phyloP scores from a whole-genome alignment of 2,888 invertebrate species.

The Spodoptera picta region DNA sequence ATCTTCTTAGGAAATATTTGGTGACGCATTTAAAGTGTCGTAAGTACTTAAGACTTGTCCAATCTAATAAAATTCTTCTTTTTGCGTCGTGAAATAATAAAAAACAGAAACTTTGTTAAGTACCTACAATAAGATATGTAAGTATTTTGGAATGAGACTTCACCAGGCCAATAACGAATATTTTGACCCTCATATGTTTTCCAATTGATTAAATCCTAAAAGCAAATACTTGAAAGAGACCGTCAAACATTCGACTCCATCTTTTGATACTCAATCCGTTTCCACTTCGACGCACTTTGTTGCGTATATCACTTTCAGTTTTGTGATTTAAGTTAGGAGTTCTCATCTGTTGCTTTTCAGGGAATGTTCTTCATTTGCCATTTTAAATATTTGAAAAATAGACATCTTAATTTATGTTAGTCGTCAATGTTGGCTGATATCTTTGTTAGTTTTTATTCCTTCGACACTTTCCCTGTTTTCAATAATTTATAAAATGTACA shows the following conservation, averaged over 20 bases:
- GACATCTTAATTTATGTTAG: too few relatives aligned
- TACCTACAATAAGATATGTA: not conserved
- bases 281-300: slow-evolving; percentile 55
- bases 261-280: slow-evolving; percentile 58
- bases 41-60: too few relatives aligned
- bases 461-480: too few relatives aligned
- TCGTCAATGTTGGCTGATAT: too few relatives aligned
- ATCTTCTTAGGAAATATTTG: too few relatives aligned
- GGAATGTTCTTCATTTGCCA: not conserved
- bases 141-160: slow-evolving; percentile 17
- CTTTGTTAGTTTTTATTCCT: too few relatives aligned
- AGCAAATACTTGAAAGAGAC: slow-evolving; percentile 61
- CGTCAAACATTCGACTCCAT: slow-evolving; percentile 59
- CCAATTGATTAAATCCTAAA: slow-evolving; percentile 62
- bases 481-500: too few relatives aligned
- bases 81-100: too few relatives aligned
- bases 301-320: slow-evolving; percentile 46
- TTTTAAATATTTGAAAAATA: not conserved
- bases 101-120: not conserved
- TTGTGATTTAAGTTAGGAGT: slow-evolving; percentile 28
- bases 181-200: slow-evolving; percentile 59
- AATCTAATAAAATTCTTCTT: too few relatives aligned
- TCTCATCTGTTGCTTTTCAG: slow-evolving; percentile 43
- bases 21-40: too few relatives aligned
- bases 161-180: slow-evolving; percentile 42